Evolutionary conservation across 2,797 vertebrate species (phyloP).

Genomic region (Platyrinchus mystaceus): DNA sequence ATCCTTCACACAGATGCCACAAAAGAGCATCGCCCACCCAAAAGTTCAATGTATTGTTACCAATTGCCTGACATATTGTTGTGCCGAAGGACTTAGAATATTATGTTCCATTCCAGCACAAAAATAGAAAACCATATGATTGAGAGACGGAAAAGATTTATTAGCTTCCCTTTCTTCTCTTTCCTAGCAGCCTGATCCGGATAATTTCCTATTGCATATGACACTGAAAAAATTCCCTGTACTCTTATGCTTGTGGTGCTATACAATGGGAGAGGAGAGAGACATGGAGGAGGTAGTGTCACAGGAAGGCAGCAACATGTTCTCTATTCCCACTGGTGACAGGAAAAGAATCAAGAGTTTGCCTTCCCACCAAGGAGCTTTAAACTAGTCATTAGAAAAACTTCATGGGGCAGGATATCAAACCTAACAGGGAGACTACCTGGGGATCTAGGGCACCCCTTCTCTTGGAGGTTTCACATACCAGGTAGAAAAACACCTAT

Average conservation of each 20-base stretch:
- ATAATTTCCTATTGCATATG: not conserved
- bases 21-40: not conserved
- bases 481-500: not conserved
- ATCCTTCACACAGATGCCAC: conserved; percentile 17
- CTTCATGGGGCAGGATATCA: not conserved
- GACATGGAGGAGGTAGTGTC: rapidly evolving
- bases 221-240: not conserved
- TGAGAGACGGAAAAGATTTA: conserved; percentile 39
- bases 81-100: not conserved
- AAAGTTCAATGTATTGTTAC: conserved; percentile 16
- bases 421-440: not conserved
- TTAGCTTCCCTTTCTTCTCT: conserved; percentile 41
- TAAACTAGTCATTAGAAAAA: not conserved
- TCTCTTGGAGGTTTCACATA: not conserved
- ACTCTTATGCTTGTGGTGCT: not conserved
- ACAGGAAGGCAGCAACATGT: not conserved
- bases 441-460: not conserved
- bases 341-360: not conserved
- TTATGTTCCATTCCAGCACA: conserved; percentile 40
- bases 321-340: not conserved
- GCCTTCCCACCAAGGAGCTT: not conserved
- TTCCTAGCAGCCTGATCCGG: not conserved
- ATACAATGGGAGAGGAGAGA: not conserved
- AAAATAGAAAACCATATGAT: conserved; percentile 54
- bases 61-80: conserved; percentile 8